Base-by-base conservation (phyloP, 2,797 vertebrate genomes). In the Crenuchus spilurus region DNA sequence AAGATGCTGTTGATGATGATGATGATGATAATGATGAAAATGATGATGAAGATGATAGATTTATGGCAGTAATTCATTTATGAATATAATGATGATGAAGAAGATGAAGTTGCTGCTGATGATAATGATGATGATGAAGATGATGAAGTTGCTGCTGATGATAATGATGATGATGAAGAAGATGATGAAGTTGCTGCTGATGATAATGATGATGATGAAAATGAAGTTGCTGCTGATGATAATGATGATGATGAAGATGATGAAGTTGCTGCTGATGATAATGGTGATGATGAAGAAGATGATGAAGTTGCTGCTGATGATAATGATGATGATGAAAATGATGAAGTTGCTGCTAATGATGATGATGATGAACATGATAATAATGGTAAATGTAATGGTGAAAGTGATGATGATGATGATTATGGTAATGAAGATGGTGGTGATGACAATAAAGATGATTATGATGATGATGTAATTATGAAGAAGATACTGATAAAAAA, bases 1-100 rank as follows among this genome's bases (percentile, higher is more conserved):
- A 81, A 28, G 76, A 49, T 73, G 46, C 54, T 54, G 70, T 54
- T 13, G 39, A 57, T 24, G 54, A 9, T 57, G 26, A 52, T 52
- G 3, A 24, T 14, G 49, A 52, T 52, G 49, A 20, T 52, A 6
- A 14, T 33, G 13, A 30, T 5, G 54, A 81, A 28, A 75, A 49
- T 73, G 46, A 64, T 54, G 70, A 64, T 13, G 39, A 57, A 6
- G 54, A 9, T 57, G 26, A 52, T 52, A 2, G n/a, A n/a, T n/a
- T n/a, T n/a, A n/a, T n/a, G n/a, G n/a, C n/a, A n/a, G n/a, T n/a
- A n/a, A n/a, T n/a, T n/a, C n/a, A n/a, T n/a, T n/a, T n/a, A n/a
- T n/a, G n/a, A n/a, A n/a, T n/a, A 24, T 14, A 24, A 52, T 52
- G 49, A 20, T 52, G 14, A 14, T 33, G 13, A 30, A 16, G 10